Conservation (phyloP, 2,113 vertebrate genomes). For the human (Homo sapiens) region GRCh38 chr1:245928001-245928500, state of each 20-base stretch:
- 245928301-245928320: background rate
- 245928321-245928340: background rate
- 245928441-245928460: no score
- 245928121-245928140: background rate
- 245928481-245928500: no score
- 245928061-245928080: background rate
- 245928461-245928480: no score
- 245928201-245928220: background rate
- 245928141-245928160: background rate
- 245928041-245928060: background rate
- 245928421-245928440: no score
- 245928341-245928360: background rate
- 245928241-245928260: background rate
- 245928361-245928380: background rate
- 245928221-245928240: background rate
- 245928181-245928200: background rate
- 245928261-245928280: background rate
- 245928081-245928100: background rate
- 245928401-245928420: no score
- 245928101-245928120: background rate
- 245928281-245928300: background rate
- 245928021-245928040: conserved; percentile 93
- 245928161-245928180: background rate
- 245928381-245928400: rapidly evolving
- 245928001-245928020: conserved; percentile 98